Percentiles rank a stretch among this genome's conserved stretches.
Evolutionary conservation across 2,888 invertebrate genomes (phyloP).

Genomic region (Corythucha ciliata): DNA sequence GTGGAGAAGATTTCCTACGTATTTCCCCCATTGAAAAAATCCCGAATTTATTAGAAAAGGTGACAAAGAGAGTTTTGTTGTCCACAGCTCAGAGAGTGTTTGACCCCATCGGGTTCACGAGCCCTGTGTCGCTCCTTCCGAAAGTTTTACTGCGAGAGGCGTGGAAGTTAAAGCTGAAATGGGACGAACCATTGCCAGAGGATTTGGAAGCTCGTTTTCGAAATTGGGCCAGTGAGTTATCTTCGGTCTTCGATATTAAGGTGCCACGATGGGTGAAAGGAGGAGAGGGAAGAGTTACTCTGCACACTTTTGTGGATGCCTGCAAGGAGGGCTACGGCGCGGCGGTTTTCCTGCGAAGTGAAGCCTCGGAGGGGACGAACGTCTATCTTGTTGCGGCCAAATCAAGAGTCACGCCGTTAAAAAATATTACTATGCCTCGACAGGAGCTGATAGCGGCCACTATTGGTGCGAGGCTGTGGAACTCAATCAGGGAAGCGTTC

Average conservation of each 20-base stretch:
- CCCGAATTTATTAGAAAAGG: too few relatives aligned
- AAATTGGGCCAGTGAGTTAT: not conserved
- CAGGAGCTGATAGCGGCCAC: slow-evolving; percentile 14
- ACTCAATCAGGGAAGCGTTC: too few relatives aligned
- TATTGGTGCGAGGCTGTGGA: too few relatives aligned
- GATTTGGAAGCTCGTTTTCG: slow-evolving; percentile 1
- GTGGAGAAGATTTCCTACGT: too few relatives aligned
- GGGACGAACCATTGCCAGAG: slow-evolving; percentile 10
- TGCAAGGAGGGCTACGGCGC: slow-evolving; percentile 20
- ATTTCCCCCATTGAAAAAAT: too few relatives aligned
- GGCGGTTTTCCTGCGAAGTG: slow-evolving; percentile 14
- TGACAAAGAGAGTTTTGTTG: slow-evolving; percentile 9
- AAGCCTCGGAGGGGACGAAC: not conserved
- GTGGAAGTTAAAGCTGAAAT: slow-evolving; percentile 1
- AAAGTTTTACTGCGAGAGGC: slow-evolving; percentile 8
- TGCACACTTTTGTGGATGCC: slow-evolving; percentile 21
- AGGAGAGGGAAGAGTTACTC: not conserved
- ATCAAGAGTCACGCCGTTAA: slow-evolving; percentile 1
- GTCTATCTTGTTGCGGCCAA: slow-evolving; percentile 1
- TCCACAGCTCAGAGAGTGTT: slow-evolving; percentile 14
- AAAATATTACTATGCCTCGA: slow-evolving; percentile 7
- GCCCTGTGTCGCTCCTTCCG: slow-evolving; percentile 10
- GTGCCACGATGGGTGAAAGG: not conserved
- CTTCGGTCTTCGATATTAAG: not conserved
- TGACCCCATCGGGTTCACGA: slow-evolving; percentile 12